These are phyloP conservation scores for Procavia capensis DNA, from an alignment of 2,113 vertebrate genomes.

Conservation along the genomic window DNA sequence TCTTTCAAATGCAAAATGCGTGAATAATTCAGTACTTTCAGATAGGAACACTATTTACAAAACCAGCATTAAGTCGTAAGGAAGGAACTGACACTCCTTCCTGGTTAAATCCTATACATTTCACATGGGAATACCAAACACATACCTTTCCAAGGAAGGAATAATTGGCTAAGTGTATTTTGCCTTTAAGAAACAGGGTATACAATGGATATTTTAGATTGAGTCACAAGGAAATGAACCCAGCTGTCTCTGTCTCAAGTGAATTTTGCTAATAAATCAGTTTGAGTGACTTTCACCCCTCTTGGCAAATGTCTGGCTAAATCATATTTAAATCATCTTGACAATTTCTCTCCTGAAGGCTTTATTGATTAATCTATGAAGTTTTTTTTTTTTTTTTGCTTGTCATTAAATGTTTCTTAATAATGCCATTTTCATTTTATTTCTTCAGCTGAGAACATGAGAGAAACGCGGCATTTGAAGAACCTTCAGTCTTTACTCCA, in stretches of 20 bases:
- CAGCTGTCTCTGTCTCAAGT: neutral
- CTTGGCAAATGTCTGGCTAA: conserved; percentile 12
- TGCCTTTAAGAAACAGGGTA: neutral
- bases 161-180: neutral
- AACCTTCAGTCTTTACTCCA: neutral
- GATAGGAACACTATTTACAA: neutral
- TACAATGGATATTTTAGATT: neutral
- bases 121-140: neutral
- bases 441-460: neutral
- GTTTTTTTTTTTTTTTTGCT: neutral
- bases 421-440: conserved; percentile 7
- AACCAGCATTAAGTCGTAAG: neutral
- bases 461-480: neutral
- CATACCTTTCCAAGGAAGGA: neutral
- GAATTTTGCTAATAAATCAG: conserved; percentile 2
- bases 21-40: neutral
- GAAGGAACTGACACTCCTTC: neutral
- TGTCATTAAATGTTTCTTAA: neutral
- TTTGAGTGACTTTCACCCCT: neutral
- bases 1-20: neutral
- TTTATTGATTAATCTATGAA: conserved; percentile 10
- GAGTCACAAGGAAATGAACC: neutral
- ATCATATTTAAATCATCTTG: conserved; percentile 20
- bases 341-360: neutral
- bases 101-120: neutral